Evolutionary conservation across 2,888 invertebrate genomes (phyloP).

Genomic region (Nemotelus nigrinus): DNA sequence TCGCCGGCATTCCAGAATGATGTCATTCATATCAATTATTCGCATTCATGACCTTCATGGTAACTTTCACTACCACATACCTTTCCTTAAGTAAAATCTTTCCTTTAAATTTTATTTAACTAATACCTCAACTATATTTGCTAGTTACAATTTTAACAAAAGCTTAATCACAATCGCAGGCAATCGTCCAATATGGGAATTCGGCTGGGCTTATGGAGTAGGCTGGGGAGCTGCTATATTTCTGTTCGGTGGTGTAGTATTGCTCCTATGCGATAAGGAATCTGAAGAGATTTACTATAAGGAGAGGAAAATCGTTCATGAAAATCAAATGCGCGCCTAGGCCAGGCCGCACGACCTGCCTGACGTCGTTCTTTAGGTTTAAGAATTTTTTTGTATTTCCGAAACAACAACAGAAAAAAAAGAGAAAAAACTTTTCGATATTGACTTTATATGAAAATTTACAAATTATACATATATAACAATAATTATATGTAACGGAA

Average conservation of each 20-base stretch:
- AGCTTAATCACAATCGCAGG: conserved; percentile 66
- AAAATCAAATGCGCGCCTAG: conserved; percentile 66
- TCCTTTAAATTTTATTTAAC: too few species aligned
- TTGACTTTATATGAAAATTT: conserved; percentile 47
- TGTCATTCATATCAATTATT: too few species aligned
- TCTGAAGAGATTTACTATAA: conserved; percentile 98
- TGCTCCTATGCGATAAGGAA: conserved; percentile 96
- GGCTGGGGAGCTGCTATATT: conserved; percentile 98
- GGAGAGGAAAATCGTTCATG: conserved; percentile 86
- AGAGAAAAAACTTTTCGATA: conserved; percentile 44
- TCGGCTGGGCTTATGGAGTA: conserved; percentile 98
- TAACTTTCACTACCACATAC: too few species aligned
- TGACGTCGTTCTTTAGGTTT: conserved; percentile 65
- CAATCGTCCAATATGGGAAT: conserved; percentile 93
- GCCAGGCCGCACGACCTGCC: conserved; percentile 67
- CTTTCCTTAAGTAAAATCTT: too few species aligned
- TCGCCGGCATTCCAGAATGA: too few species aligned
- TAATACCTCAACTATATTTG: too few species aligned
- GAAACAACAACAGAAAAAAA: conserved; percentile 33
- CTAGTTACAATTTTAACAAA: too few species aligned
- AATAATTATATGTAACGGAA: conserved; percentile 36
- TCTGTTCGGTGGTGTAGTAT: conserved; percentile 90
- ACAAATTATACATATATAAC: conserved; percentile 44
- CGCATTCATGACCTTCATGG: too few species aligned
- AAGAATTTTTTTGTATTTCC: conserved; percentile 53